Conservation (phyloP, 2,113 vertebrate species). For the Mobula birostris region DNA sequence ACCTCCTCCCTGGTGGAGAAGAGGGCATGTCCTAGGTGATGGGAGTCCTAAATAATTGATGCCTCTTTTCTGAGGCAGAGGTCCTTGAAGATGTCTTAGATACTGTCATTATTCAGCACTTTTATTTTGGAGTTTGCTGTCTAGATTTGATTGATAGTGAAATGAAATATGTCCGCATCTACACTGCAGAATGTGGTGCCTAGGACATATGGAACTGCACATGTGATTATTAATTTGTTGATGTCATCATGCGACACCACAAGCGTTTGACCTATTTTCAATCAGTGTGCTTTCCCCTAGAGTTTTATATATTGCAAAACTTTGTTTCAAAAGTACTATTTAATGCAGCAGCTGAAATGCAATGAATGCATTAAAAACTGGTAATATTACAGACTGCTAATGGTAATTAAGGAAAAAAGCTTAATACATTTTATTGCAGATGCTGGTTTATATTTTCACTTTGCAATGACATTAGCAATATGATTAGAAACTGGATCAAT, state of each 20-base stretch:
- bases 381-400: not conserved
- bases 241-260: not conserved
- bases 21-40: no score
- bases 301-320: not conserved
- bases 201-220: constrained; percentile 9
- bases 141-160: not conserved
- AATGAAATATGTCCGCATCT: not conserved
- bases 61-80: no score
- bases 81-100: no score
- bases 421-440: not conserved
- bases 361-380: not conserved
- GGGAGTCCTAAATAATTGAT: no score
- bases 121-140: not conserved
- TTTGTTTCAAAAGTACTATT: not conserved
- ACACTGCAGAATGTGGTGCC: not conserved
- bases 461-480: not conserved
- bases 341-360: not conserved
- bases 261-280: constrained; percentile 22
- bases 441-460: not conserved
- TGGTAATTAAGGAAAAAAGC: not conserved
- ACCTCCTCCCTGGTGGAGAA: no score
- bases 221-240: constrained; percentile 9
- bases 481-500: not conserved
- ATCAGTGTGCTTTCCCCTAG: not conserved
- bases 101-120: not conserved